Evolutionary conservation across 2,113 vertebrate genomes (phyloP), one percentile per base, ranked within the genome.

Genomic region (Kryptolebias marmoratus): DNA sequence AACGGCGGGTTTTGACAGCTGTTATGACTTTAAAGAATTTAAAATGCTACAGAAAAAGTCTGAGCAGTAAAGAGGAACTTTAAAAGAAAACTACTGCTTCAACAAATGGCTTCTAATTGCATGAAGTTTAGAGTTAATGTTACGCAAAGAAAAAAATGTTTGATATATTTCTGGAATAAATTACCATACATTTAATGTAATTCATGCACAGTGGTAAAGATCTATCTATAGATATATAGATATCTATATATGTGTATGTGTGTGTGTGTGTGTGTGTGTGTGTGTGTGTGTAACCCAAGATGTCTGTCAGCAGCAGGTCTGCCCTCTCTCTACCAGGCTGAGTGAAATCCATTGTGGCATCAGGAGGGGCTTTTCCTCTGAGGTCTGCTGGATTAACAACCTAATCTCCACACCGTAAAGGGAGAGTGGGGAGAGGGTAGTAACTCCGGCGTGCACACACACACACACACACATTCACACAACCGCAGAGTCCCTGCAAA

Each of bases 301-400:
- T 88, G 78, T 1, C 39, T 84, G 83, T 88, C 65, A 36, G 77
- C 78, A 83, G 76, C 66, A 82, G 69, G 80, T 81, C 86, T 87
- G 81, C 78, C 84, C 71, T 81, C 65, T 88, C 71, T 81, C 75
- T 81, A 60, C 48, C 80, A 71, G 80, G 53, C 69, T 75, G 83
- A 82, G 75, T 81, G 69, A 87, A 88, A 91, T 84, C 79, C 68
- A 80, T 87, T 85, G 86, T 90, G 88, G 83, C 86, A 88, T 81
- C 81, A 83, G 81, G 77, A 89, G 82, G 80, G 69, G 81, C 75
- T 86, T 82, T 88, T 88, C 82, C 81, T 65, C 75, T 56, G 80
- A 88, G 83, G 86, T 87, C 83, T 87, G 70, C 86, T 66, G 85
- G 90, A 89, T 91, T 90, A 91, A 86, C 87, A 14, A 77, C 76